A percentile compares a stretch with the other conserved stretches of the same genome.
Conservation (phyloP, 2,888 invertebrate genomes). For the Kryphioiulus occultus region DNA sequence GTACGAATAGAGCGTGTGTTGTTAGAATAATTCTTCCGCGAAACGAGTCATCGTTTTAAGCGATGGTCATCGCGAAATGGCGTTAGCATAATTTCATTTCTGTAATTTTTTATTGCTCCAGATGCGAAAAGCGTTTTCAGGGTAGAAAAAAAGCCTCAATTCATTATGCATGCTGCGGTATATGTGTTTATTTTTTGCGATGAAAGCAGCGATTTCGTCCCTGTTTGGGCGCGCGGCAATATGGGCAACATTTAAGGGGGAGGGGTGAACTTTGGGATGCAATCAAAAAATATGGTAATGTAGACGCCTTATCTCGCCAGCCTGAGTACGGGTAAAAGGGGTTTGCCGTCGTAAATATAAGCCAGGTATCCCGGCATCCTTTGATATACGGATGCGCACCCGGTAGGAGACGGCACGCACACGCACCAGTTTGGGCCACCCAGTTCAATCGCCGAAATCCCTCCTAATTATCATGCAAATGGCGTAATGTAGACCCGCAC, state of each 20-base stretch:
- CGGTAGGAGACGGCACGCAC: slow-evolving; percentile 46
- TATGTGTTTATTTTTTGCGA: background rate
- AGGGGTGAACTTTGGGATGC: slow-evolving; percentile 27
- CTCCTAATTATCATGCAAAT: slow-evolving; percentile 12
- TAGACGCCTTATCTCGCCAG: slow-evolving; percentile 17
- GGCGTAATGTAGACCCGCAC: slow-evolving; percentile 14
- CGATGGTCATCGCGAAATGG: background rate
- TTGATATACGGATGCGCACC: slow-evolving; percentile 44
- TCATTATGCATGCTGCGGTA: slow-evolving; percentile 35
- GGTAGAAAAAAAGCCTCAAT: background rate
- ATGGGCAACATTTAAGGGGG: background rate
- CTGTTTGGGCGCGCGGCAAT: background rate
- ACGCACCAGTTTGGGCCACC: slow-evolving; percentile 34
- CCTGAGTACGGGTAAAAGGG: background rate
- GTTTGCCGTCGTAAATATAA: slow-evolving; percentile 9
- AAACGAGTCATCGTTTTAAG: background rate
- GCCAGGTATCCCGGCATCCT: background rate
- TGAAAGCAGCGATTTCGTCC: background rate
- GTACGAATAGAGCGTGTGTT: no score
- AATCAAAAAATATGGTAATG: slow-evolving; percentile 40
- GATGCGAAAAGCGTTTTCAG: background rate
- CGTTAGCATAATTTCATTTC: background rate
- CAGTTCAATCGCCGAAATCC: slow-evolving; percentile 12
- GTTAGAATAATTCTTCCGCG: no score
- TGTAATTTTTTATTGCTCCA: background rate